Base-by-base conservation (phyloP, 2,888 invertebrate genomes). In the Apotomis betuletana region DNA sequence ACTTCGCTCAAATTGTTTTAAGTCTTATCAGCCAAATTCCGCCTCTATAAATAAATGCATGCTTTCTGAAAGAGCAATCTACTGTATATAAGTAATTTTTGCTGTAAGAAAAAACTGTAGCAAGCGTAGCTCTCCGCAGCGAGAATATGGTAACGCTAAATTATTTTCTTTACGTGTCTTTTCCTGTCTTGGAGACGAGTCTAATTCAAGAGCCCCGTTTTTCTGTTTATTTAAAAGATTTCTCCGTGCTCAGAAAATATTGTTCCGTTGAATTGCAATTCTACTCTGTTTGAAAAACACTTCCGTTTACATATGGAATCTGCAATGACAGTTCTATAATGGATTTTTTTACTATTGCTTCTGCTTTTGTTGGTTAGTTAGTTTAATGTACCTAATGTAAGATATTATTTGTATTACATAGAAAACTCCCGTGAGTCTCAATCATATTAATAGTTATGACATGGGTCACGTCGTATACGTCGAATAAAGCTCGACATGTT, bases 131-230 rank as follows among this genome's bases (percentile, higher is more conserved):
- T 63, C 44, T 70, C n/a, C 8, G 44, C 63, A 58, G 61, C 5
- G 41, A 51, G 70, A 54, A 60, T 60, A 55, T 60, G 49, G 60
- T 49, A 46, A 51, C 54, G 64, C 46, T 46, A 67, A 70, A 70
- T 67, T 70, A 70, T 70, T 67, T 67, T 70, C 65, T 67, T 55
- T 67, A 70, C 65, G 65, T 67, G 70, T 71, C 67, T 67, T 49
- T 63, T 13, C 15, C 27, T 44, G 68, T 59, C 64, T 59, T n/a
- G 38, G 68, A 74, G 73, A 75, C 69, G 49, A 64, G 46, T 41
- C 74, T 75, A 75, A 77, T 77, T 70, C 75, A 69, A 77, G 75
- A 73, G 74, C 67, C 68, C 38, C 62, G 74, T 75, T 75, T 75
- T 74, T 67, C 64, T 62, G 72, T 73, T 74, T 75, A 62, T 71